A percentile compares a stretch with the other conserved stretches of the same genome.
phyloP scores from a whole-genome alignment of 2,888 invertebrate genomes.

The Leucania comma region DNA sequence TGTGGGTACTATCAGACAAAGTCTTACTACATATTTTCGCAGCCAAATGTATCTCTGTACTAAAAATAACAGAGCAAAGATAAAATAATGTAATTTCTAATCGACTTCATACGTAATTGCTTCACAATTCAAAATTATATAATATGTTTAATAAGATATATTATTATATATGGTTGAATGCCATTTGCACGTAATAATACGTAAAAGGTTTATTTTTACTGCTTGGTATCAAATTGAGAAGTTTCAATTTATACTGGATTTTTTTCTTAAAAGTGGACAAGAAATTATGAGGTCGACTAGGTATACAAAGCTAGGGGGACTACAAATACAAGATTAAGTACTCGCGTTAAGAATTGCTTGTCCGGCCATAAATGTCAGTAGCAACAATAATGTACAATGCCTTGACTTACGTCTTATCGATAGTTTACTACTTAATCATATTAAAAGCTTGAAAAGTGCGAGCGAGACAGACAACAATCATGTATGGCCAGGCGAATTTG shows the following conservation, averaged over 20 bases:
- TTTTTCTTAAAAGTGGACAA: not conserved
- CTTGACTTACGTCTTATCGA: not conserved
- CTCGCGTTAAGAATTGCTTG: not conserved
- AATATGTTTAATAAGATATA: no score
- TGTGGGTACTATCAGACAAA: not conserved
- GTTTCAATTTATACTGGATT: not conserved
- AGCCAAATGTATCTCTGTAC: not conserved
- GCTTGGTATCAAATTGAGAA: not conserved
- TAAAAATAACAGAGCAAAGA: not conserved
- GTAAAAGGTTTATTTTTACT: not conserved
- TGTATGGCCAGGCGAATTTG: not conserved
- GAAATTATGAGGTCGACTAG: not conserved
- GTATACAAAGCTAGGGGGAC: not conserved
- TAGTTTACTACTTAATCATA: not conserved
- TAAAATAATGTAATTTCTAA: not conserved
- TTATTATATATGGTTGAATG: not conserved
- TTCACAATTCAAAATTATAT: no score
- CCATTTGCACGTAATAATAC: not conserved
- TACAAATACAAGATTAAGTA: not conserved
- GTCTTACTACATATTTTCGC: slow-evolving; percentile 1
- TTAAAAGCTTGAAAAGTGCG: not conserved
- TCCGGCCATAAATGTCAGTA: not conserved
- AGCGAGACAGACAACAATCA: not conserved
- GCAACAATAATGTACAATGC: not conserved
- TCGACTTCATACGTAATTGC: slow-evolving; percentile 4